These are phyloP conservation scores for Smithornis capensis DNA, from an alignment of 2,113 vertebrate genomes.

Conservation along the genomic window DNA sequence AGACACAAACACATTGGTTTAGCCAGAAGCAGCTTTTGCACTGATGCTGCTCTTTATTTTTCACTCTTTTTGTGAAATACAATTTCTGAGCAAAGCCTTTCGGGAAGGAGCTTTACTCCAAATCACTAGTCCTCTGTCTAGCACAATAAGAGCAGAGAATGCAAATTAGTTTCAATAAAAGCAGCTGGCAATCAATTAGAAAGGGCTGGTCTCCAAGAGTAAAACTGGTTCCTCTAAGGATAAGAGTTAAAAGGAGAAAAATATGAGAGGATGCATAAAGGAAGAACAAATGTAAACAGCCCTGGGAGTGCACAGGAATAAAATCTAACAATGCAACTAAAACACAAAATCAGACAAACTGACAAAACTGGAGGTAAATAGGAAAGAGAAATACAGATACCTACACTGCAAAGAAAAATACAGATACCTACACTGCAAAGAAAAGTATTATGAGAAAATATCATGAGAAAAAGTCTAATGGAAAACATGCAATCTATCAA, in stretches of 20 bases:
- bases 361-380: background rate
- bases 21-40: slow-evolving; percentile 48
- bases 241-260: slow-evolving; percentile 46
- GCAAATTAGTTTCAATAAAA: slow-evolving; percentile 66
- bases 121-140: slow-evolving; percentile 62
- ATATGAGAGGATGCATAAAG: background rate
- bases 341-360: background rate
- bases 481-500: background rate
- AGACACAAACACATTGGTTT: background rate
- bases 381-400: background rate
- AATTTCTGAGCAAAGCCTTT: slow-evolving; percentile 52
- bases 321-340: background rate
- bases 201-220: slow-evolving; percentile 18
- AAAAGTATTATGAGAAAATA: background rate
- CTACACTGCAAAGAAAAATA: background rate
- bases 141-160: slow-evolving; percentile 65
- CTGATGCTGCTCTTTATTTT: slow-evolving; percentile 41
- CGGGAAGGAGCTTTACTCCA: slow-evolving; percentile 51
- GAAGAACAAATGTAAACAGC: slow-evolving; percentile 29
- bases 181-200: slow-evolving; percentile 58
- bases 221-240: slow-evolving; percentile 47
- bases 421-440: background rate
- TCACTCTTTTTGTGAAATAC: slow-evolving; percentile 35
- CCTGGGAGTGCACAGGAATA: background rate
- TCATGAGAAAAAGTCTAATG: background rate